phyloP scores from a whole-genome alignment of 1,140 invertebrate species.

The Drosophila subpulchrella region DNA sequence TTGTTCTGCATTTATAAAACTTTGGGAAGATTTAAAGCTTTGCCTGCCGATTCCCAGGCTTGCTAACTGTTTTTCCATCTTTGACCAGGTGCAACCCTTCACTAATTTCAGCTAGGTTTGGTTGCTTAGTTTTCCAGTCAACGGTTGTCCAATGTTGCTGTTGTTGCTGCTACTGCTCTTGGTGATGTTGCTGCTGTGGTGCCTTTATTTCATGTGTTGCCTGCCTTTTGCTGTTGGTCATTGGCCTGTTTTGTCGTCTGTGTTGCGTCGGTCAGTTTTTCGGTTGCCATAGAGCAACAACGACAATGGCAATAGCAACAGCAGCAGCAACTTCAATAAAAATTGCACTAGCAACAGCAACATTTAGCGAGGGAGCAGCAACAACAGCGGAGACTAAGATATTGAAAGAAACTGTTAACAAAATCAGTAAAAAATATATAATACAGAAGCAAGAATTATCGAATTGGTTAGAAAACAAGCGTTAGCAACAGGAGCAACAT shows the following conservation, averaged over 20 bases:
- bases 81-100: constrained; percentile 1
- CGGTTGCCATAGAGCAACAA: constrained; percentile 7
- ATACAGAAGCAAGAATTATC: background rate
- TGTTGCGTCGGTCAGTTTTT: constrained; percentile 34
- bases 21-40: background rate
- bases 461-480: background rate
- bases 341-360: background rate
- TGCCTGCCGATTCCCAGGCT: background rate
- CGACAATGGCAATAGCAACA: background rate
- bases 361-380: background rate
- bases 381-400: background rate
- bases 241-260: constrained; percentile 17
- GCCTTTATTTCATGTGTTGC: background rate
- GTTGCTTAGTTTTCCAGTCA: background rate
- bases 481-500: background rate
- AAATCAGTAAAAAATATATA: background rate
- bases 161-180: background rate
- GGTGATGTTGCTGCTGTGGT: constrained; percentile 3
- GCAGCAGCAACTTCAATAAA: background rate
- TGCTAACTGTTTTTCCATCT: background rate
- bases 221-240: constrained; percentile 4
- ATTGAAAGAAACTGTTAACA: background rate
- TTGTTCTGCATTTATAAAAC: no score
- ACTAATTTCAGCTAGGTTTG: background rate
- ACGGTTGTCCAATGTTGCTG: background rate